phyloP scores from a whole-genome alignment of 2,888 invertebrate species.

The Thelaira solivaga region DNA sequence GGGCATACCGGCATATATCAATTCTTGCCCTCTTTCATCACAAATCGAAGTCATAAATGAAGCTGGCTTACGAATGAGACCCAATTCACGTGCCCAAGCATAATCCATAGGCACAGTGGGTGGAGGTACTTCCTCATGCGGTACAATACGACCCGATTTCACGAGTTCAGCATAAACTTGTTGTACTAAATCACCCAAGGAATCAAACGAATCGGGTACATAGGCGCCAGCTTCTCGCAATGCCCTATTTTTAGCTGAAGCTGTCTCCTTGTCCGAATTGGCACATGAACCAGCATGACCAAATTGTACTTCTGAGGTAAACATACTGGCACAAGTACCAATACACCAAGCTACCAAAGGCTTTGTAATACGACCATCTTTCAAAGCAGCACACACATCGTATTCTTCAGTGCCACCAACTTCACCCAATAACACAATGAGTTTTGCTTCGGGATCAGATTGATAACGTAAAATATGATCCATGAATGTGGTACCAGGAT shows the following conservation, averaged over 20 bases:
- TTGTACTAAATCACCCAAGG: slow-evolving; percentile 87
- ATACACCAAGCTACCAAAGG: slow-evolving; percentile 99
- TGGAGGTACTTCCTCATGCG: slow-evolving; percentile 94
- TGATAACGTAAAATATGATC: slow-evolving; percentile 95
- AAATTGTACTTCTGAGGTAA: slow-evolving; percentile 95
- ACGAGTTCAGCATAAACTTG: slow-evolving; percentile 88
- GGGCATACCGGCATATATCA: slow-evolving; percentile 96
- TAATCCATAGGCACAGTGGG: slow-evolving; percentile 99
- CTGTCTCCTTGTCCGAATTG: slow-evolving; percentile 95
- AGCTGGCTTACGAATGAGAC: slow-evolving; percentile 98
- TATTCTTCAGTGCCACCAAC: slow-evolving; percentile 99
- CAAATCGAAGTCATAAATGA: slow-evolving; percentile 99
- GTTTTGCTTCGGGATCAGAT: slow-evolving; percentile 89
- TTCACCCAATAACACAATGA: slow-evolving; percentile 97
- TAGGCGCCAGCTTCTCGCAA: slow-evolving; percentile 89
- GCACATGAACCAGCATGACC: slow-evolving; percentile 99
- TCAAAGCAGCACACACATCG: slow-evolving; percentile 92
- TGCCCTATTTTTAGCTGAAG: slow-evolving; percentile 92
- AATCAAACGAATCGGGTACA: slow-evolving; percentile 96
- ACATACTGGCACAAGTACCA: slow-evolving; percentile 93
- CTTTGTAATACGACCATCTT: slow-evolving; percentile 89
- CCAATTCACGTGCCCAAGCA: slow-evolving; percentile 97
- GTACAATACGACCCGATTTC: slow-evolving; percentile 87
- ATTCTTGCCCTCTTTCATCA: slow-evolving; percentile 98
- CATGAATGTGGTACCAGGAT: slow-evolving; percentile 98